Evolutionary conservation across 1,140 invertebrate species (phyloP), one percentile per base, ranked within the genome.

Genomic region (Heliconius congener): DNA sequence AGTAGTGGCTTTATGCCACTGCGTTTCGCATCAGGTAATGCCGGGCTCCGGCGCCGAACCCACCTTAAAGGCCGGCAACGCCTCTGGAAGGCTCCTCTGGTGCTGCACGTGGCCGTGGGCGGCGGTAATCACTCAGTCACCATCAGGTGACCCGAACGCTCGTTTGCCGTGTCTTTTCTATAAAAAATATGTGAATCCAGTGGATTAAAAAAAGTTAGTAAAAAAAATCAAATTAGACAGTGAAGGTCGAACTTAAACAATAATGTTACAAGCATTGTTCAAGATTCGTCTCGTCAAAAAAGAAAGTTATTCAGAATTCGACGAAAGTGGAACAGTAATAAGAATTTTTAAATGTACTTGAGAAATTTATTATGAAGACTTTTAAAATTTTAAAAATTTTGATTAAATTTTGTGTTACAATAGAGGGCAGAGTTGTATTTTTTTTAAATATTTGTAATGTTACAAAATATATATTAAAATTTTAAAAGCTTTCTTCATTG

Each of bases 241-340:
- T 66, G 60, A 66, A 66, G 60, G 60, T 66, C 60, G 27, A 66
- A 30, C 27, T 66, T 13, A n/a, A 66, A 66, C 60, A 30, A 30
- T 66, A 66, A 66, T 16, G 23, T 30, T 13, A 13, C 23, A 66
- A 23, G 4, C 55, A 57, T 57, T 57, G 55, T 66, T 8, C 60
- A 66, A 66, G 60, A 66, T 30, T 60, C 9, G n/a, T 27, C 60
- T 23, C 0, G 6, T 5, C 9, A 66, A 27, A 66, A 30, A 66
- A 46, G 42, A 46, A 66, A 27, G 60, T 66, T 27, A 30, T 66
- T 66, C 60, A 30, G n/a, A 66, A 27, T n/a, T 23, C 60, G 13
- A 66, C 23, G 23, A 66, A 66, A 66, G 60, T 66, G n/a, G 60
- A 27, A 66, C 60, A 66, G 60, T 66, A 66, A 66, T 66, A 66